These are phyloP conservation scores for Temnothorax rugatulus DNA, from an alignment of 2,888 invertebrate species.

Conservation along the genomic window DNA sequence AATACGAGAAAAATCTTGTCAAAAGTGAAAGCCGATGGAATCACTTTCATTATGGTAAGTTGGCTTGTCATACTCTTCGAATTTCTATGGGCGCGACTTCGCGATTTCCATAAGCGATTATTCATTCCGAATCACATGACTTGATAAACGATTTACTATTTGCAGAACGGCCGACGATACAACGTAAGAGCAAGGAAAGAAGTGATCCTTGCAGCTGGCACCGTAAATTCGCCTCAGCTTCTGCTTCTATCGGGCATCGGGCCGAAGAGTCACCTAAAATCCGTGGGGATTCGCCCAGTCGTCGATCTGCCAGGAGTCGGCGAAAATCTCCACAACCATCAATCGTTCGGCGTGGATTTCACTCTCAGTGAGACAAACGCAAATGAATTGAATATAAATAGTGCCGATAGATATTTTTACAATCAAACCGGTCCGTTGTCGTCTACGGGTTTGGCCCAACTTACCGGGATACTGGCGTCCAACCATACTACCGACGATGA, in stretches of 20 bases:
- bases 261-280: slow-evolving; percentile 88
- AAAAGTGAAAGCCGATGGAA: slow-evolving; percentile 87
- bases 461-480: slow-evolving; percentile 89
- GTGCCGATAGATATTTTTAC: slow-evolving; percentile 87
- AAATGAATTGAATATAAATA: slow-evolving; percentile 87
- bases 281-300: slow-evolving; percentile 88
- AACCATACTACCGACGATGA: slow-evolving; percentile 88
- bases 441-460: slow-evolving; percentile 90
- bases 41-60: slow-evolving; percentile 87
- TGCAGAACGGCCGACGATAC: slow-evolving; percentile 69
- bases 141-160: background rate
- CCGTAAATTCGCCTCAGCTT: slow-evolving; percentile 90
- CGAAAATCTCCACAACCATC: slow-evolving; percentile 90
- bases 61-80: too few relatives aligned
- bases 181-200: slow-evolving; percentile 79
- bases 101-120: slow-evolving; percentile 10
- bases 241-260: slow-evolving; percentile 91
- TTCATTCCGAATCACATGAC: background rate
- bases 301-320: slow-evolving; percentile 90
- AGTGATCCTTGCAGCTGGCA: slow-evolving; percentile 89
- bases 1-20: slow-evolving; percentile 81
- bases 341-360: slow-evolving; percentile 88
- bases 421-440: slow-evolving; percentile 89
- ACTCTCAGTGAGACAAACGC: slow-evolving; percentile 85
- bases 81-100: background rate